Conservation (phyloP, 2,113 vertebrate species). For the Leptobrachium ailaonicum region DNA sequence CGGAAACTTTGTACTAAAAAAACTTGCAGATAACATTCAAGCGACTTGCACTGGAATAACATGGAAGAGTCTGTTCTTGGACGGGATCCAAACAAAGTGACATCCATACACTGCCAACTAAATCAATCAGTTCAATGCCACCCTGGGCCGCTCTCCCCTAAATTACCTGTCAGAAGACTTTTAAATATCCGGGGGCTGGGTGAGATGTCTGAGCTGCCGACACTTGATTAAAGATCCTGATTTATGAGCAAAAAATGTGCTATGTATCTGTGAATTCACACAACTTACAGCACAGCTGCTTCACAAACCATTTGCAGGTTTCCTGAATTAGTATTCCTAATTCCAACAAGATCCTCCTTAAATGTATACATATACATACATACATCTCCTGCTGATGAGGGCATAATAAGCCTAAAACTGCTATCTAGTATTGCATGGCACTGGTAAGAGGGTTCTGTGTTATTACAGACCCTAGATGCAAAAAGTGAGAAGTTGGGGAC, state of each 20-base stretch:
- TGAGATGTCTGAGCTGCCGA: constrained; percentile 42
- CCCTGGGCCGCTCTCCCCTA: constrained; percentile 40
- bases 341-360: too few relatives aligned
- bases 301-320: constrained; percentile 3
- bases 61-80: constrained; percentile 27
- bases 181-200: constrained; percentile 44
- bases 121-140: constrained; percentile 46
- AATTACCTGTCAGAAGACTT: constrained; percentile 49
- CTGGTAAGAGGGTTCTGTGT: too few relatives aligned
- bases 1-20: background rate
- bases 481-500: too few relatives aligned
- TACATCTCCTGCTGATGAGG: too few relatives aligned
- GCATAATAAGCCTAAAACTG: too few relatives aligned
- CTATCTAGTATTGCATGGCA: too few relatives aligned
- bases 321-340: constrained; percentile 13
- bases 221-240: constrained; percentile 45
- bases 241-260: constrained; percentile 37
- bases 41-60: background rate
- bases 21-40: background rate
- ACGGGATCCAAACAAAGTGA: constrained; percentile 21
- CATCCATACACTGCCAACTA: constrained; percentile 26
- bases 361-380: too few relatives aligned
- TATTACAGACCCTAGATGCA: too few relatives aligned
- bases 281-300: constrained; percentile 7
- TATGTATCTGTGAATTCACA: constrained; percentile 31